These are phyloP conservation scores for Jaculus jaculus DNA, from an alignment of 2,113 vertebrate genomes.

Conservation along the genomic window DNA sequence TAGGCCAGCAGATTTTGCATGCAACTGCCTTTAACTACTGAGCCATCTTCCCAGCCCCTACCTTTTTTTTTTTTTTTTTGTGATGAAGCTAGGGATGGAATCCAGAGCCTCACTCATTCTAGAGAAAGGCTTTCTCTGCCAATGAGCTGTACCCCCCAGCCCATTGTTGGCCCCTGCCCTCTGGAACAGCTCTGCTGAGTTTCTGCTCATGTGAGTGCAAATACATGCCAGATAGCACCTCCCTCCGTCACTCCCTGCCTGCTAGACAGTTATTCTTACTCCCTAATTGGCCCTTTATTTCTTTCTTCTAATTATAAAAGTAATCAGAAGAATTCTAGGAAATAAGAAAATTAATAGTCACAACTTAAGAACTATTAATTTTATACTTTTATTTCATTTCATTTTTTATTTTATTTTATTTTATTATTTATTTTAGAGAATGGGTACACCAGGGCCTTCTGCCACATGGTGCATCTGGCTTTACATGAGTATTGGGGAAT, in stretches of 20 bases:
- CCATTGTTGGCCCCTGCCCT: neutral
- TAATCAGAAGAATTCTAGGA: constrained; percentile 4
- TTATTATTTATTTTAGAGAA: no score
- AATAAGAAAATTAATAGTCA: constrained; percentile 15
- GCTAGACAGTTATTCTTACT: neutral
- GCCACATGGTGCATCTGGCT: no score
- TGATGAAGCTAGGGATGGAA: neutral
- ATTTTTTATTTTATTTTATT: no score
- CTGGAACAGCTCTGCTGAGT: neutral
- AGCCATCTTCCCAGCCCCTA: no score
- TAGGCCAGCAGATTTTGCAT: no score
- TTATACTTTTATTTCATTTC: constrained; percentile 27
- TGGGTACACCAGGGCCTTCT: no score
- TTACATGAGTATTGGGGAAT: no score
- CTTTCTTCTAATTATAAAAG: neutral
- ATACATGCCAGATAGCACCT: neutral
- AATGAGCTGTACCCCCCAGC: neutral
- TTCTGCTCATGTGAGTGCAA: neutral
- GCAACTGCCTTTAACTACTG: no score
- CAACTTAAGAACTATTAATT: neutral
- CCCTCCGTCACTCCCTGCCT: neutral
- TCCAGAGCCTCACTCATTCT: neutral
- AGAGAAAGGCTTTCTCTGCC: neutral
- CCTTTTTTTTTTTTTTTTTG: no score
- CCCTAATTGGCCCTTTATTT: neutral